These are phyloP conservation scores for Puma concolor DNA, from an alignment of 2,113 vertebrate genomes.

Conservation along the genomic window DNA sequence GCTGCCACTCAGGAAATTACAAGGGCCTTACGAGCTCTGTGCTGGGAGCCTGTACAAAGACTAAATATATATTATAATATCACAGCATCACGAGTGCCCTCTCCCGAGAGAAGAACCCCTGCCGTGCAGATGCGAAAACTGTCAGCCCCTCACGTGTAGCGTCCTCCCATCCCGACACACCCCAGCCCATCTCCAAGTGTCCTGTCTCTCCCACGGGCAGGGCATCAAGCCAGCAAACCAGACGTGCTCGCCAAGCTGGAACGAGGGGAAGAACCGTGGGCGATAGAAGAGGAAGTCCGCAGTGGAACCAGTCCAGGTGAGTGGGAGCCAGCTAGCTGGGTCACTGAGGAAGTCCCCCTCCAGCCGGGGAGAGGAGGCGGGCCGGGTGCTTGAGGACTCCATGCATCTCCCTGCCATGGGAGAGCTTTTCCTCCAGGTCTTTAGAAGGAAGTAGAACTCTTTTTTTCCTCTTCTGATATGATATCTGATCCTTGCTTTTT, in stretches of 20 bases:
- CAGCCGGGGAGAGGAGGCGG: neutral
- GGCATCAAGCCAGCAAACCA: slow-evolving; percentile 1
- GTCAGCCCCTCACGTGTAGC: neutral
- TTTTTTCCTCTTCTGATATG: neutral
- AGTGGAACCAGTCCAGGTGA: neutral
- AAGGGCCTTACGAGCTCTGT: neutral
- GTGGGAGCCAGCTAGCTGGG: neutral
- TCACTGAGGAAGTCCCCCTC: neutral
- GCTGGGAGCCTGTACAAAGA: neutral
- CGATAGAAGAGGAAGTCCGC: neutral
- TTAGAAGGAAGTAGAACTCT: neutral
- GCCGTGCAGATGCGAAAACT: neutral
- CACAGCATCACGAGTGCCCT: neutral
- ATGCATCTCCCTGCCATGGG: neutral
- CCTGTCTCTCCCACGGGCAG: neutral
- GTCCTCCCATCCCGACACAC: neutral
- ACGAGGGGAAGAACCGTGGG: neutral
- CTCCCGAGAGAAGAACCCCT: neutral
- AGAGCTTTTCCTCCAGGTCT: neutral
- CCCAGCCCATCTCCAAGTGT: neutral
- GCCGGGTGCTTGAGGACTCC: neutral
- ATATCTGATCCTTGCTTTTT: neutral
- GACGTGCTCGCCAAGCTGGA: neutral
- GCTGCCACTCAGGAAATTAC: neutral
- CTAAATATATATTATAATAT: neutral